Conservation (phyloP, 1,140 invertebrate species). For the Apis florea region DNA sequence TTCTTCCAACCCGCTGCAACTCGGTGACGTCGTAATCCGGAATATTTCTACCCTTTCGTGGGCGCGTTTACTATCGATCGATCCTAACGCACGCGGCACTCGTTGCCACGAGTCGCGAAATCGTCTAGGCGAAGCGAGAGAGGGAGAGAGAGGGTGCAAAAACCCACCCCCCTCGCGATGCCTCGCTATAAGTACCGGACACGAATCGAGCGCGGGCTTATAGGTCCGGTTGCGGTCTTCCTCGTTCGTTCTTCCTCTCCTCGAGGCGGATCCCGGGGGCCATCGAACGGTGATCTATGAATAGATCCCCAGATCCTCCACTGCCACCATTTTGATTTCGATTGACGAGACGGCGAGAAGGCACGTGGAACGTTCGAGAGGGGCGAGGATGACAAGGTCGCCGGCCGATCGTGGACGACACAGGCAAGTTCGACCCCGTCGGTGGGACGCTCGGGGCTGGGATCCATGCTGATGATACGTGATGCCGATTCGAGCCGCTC, state of each 20-base stretch:
- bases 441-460: slow-evolving; percentile 2
- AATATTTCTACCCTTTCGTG: slow-evolving; percentile 54
- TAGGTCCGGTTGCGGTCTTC: slow-evolving; percentile 51
- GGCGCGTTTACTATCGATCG: slow-evolving; percentile 63
- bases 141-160: slow-evolving; percentile 43
- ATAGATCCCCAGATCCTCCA: slow-evolving; percentile 54
- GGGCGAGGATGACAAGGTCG: slow-evolving; percentile 23
- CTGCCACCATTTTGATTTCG: slow-evolving; percentile 51
- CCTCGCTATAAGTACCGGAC: slow-evolving; percentile 59
- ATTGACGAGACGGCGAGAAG: slow-evolving; percentile 3
- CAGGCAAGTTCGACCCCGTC: neutral
- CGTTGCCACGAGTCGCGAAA: slow-evolving; percentile 62
- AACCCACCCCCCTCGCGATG: slow-evolving; percentile 53
- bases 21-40: neutral
- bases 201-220: slow-evolving; percentile 52
- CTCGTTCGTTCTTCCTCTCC: slow-evolving; percentile 28
- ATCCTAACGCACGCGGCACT: slow-evolving; percentile 47
- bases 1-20: neutral
- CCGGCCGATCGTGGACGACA: slow-evolving; percentile 17
- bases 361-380: slow-evolving; percentile 32
- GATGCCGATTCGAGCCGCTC: slow-evolving; percentile 37
- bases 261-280: neutral
- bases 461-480: slow-evolving; percentile 40
- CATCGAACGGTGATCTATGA: slow-evolving; percentile 57
- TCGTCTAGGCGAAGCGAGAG: neutral